Percentiles rank a stretch among this genome's conserved stretches.
Conservation (phyloP, 2,113 vertebrate species). For the Tapirus terrestris region DNA sequence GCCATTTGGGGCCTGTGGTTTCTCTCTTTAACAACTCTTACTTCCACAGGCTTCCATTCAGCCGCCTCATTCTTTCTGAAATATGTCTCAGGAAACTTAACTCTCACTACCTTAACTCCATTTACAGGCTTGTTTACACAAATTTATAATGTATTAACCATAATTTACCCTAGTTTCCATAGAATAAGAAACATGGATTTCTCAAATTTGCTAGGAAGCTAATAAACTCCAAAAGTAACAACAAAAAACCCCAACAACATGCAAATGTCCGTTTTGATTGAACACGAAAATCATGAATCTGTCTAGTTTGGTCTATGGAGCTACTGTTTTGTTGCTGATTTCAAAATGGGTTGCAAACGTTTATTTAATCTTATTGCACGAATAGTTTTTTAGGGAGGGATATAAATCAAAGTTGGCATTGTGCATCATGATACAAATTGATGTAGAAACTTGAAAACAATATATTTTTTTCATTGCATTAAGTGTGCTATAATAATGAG, state of each 20-base stretch:
- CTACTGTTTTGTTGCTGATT: conserved; percentile 73
- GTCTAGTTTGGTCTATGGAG: conserved; percentile 62
- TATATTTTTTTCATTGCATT: conserved; percentile 51
- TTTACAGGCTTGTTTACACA: background rate
- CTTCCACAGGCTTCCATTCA: background rate
- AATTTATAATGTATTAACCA: background rate
- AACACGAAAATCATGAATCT: conserved; percentile 50
- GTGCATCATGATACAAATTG: conserved; percentile 55
- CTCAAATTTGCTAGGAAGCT: background rate
- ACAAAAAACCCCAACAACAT: background rate
- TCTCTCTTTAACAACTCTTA: background rate
- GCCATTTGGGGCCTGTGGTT: too few species aligned
- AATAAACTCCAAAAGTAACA: background rate
- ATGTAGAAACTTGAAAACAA: conserved; percentile 60
- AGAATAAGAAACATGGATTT: background rate
- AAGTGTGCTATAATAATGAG: conserved; percentile 62
- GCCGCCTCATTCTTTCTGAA: background rate
- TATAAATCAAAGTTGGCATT: conserved; percentile 72
- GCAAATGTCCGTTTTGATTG: background rate
- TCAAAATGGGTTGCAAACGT: conserved; percentile 72
- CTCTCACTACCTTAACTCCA: background rate
- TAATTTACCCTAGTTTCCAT: background rate
- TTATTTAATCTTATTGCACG: conserved; percentile 78
- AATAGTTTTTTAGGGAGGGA: conserved; percentile 60
- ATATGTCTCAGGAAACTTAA: background rate